Evolutionary conservation across 1,140 invertebrate species (phyloP).

Genomic region (Frieseomelitta varia): DNA sequence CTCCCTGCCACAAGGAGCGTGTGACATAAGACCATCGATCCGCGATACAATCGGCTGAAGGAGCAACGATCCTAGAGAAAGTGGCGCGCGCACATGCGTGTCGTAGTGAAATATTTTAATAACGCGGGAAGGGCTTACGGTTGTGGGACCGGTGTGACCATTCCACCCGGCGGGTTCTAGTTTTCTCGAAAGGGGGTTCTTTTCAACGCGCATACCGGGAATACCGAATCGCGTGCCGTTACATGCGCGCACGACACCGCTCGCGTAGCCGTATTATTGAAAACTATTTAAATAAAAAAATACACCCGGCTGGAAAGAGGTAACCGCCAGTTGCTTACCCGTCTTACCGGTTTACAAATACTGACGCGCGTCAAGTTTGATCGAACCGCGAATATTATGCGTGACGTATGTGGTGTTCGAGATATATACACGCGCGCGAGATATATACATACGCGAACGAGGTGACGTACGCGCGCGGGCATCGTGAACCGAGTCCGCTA

Average conservation of each 20-base stretch:
- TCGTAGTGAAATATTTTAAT: conserved; percentile 22
- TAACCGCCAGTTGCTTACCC: conserved; percentile 18
- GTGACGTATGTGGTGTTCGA: conserved; percentile 43
- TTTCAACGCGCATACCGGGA: conserved; percentile 2
- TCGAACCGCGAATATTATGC: conserved; percentile 62
- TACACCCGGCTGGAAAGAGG: conserved; percentile 27
- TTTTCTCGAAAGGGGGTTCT: not conserved
- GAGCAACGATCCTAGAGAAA: conserved; percentile 36
- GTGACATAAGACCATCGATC: conserved; percentile 51
- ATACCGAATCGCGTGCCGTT: conserved; percentile 42
- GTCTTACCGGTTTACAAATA: conserved; percentile 56
- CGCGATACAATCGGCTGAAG: conserved; percentile 40
- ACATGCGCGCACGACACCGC: conserved; percentile 18
- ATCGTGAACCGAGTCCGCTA: conserved; percentile 51
- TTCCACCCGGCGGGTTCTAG: not conserved
- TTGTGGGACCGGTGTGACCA: too few species aligned
- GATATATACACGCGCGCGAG: conserved; percentile 40
- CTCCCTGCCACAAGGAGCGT: conserved; percentile 27
- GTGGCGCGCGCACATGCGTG: not conserved
- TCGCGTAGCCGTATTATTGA: conserved; percentile 25
- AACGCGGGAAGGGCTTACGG: conserved; percentile 5
- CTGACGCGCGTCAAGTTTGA: conserved; percentile 58
- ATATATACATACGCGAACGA: not conserved
- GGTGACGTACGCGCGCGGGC: conserved; percentile 46
- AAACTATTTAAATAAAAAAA: conserved; percentile 48